Evolutionary conservation across 2,888 invertebrate species (phyloP), one percentile per base, ranked within the genome.

Genomic region (Hypomecis punctinalis): DNA sequence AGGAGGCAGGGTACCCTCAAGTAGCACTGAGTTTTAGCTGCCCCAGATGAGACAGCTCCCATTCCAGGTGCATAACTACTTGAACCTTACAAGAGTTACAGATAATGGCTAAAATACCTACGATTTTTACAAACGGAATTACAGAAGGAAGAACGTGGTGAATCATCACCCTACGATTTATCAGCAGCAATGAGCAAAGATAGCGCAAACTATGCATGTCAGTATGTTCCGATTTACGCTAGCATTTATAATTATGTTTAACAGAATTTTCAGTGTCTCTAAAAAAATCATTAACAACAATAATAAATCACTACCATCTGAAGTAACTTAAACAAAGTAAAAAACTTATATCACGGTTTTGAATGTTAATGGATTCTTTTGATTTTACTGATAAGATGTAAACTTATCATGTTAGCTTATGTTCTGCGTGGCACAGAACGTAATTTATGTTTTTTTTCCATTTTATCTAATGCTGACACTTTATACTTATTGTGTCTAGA

Each of bases 121-220:
- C 3, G 9, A 5, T 47, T 47, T 47, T 47, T 47, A 47, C 47
- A 9, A 39, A 39, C 9, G 45, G 11, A 45, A 51, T 37, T 51
- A 13, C 13, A 5, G 3, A 51, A 11, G 49, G 8, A n/a, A 43
- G n/a, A 11, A 11, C 0, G 11, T 8, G 11, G 37, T 90, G 90
- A 90, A 84, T 90, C 90, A 90, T 85, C 76, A 68, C 84, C 86
- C 85, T 85, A 83, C 84, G 78, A 78, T 81, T 76, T 80, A 81
- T 77, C 78, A 80, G 71, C n/a, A n/a, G n/a, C n/a, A n/a, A n/a
- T n/a, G n/a, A n/a, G n/a, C 72, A 71, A 66, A 52, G 55, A 61
- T 47, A 13, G 43, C 55, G 56, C 37, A 51, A 10, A 3, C 23
- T 23, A 23, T 23, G 36, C n/a, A 11, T 35, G 36, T 49, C 4